These are phyloP conservation scores for Heterotilapia buettikoferi DNA, from an alignment of 2,113 vertebrate genomes.

Conservation along the genomic window DNA sequence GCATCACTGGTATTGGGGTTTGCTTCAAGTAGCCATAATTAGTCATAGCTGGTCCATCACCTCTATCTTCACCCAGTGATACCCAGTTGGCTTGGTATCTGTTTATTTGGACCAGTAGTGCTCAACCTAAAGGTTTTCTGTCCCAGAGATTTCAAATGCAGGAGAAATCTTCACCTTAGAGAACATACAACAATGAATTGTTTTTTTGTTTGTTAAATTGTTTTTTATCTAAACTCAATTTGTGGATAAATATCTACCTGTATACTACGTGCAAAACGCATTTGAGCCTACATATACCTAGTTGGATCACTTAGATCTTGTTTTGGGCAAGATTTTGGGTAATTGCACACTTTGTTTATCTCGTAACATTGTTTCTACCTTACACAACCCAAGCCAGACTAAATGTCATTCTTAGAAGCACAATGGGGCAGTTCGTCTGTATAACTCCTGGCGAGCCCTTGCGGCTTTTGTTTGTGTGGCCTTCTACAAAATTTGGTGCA, in stretches of 20 bases:
- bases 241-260: neutral
- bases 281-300: neutral
- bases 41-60: neutral
- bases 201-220: neutral
- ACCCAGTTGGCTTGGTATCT: neutral
- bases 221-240: neutral
- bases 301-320: neutral
- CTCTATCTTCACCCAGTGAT: neutral
- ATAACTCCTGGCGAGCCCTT: neutral
- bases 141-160: neutral
- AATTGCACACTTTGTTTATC: neutral
- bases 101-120: neutral
- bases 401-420: constrained; percentile 23
- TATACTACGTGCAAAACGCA: neutral
- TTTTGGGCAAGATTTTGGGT: neutral
- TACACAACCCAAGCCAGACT: neutral
- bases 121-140: neutral
- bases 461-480: neutral
- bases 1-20: neutral
- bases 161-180: neutral
- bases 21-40: neutral
- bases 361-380: constrained; percentile 11
- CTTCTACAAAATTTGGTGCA: neutral
- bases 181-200: neutral
- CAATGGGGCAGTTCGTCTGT: neutral